Evolutionary conservation across 2,888 invertebrate genomes (phyloP), one percentile per base, ranked within the genome.

Genomic region (Oegoconia quadripuncta): DNA sequence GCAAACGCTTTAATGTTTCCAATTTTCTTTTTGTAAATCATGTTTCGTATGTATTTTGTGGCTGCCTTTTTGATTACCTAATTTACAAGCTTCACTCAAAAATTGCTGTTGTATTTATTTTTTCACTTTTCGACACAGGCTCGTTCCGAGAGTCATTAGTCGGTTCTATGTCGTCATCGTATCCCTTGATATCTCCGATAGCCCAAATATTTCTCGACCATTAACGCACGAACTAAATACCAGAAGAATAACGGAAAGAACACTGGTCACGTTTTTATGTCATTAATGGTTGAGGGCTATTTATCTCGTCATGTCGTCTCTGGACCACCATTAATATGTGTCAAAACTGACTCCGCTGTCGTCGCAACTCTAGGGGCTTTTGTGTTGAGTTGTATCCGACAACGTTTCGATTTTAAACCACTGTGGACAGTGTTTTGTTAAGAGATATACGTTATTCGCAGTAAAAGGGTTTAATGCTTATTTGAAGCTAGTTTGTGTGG

Each of bases 261-360:
- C 53, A 52, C 54, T 53, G 54, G 72, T 73, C 77, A 78, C 75
- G 74, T 80, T 78, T 78, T 78, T 79, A 76, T 80, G 74, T 80
- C 77, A 79, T 81, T 80, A 80, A 77, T 75, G 74, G 65, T 56
- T 56, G 57, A 52, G 52, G 52, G 66, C 73, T 75, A 79, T 81
- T 77, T 81, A 79, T 82, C 79, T 74, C 60, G 56, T 50, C 59
- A 51, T 70, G 72, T 72, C 73, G 70, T 63, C 67, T 69, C 55
- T 63, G 52, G 46, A 52, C 57, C 48, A 67, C 66, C 78, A 81
- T 82, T 81, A 80, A 80, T 82, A 77, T 56, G 63, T 69, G 79
- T 81, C 81, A 76, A 66, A 78, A 72, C 52, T 59, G 49, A 55
- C 53, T 50, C 28, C 31, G 22, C 30, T 36, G 39, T 41, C 37